These are phyloP conservation scores for Chironomus striatipennis DNA, from an alignment of 1,140 invertebrate genomes.

Conservation along the genomic window DNA sequence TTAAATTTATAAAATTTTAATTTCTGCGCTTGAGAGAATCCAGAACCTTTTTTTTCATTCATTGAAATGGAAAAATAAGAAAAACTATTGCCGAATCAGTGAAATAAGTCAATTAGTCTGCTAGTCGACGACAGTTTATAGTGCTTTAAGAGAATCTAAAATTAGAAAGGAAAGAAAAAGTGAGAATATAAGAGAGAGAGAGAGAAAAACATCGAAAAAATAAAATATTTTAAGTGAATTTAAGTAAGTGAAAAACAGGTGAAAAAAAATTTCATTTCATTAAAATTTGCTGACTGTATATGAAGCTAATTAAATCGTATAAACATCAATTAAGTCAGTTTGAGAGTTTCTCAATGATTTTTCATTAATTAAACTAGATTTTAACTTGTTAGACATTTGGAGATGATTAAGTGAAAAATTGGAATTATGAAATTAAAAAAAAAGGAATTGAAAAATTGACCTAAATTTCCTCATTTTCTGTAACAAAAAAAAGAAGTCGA, in stretches of 20 bases:
- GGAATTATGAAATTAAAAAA: too few relatives aligned
- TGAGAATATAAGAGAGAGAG: background rate
- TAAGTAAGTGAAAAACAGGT: background rate
- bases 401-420: too few relatives aligned
- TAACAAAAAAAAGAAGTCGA: too few relatives aligned
- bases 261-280: background rate
- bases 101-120: conserved; percentile 1
- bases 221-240: conserved; percentile 1
- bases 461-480: too few relatives aligned
- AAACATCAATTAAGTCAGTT: too few relatives aligned
- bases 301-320: too few relatives aligned
- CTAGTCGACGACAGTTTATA: background rate
- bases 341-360: too few relatives aligned
- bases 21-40: too few relatives aligned
- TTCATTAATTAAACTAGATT: too few relatives aligned
- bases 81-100: background rate
- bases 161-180: background rate
- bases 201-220: conserved; percentile 13
- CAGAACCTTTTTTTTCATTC: too few relatives aligned
- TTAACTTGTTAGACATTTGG: too few relatives aligned
- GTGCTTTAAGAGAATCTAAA: background rate
- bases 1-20: background rate
- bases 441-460: too few relatives aligned
- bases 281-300: background rate
- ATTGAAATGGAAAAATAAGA: background rate